These are phyloP conservation scores for Astropecten irregularis DNA, from an alignment of 53 echinoderm and acorn worm genomes.

Conservation along the genomic window DNA sequence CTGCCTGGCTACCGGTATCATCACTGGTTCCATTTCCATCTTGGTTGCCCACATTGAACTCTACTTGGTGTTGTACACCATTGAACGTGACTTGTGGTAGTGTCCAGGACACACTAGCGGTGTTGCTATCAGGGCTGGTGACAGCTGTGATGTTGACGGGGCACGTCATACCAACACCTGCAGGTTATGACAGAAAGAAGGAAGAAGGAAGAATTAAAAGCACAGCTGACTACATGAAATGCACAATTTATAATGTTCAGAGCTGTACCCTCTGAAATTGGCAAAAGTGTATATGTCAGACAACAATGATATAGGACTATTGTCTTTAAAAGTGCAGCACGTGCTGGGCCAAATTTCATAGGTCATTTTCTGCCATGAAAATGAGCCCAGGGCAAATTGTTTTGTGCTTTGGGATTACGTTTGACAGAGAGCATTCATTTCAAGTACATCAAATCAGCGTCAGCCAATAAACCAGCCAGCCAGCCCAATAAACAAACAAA, in stretches of 20 bases:
- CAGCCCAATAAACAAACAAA: too few relatives aligned
- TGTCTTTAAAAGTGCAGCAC: too few relatives aligned
- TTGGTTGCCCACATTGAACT: neutral
- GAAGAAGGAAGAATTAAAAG: neutral
- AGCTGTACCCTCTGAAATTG: too few relatives aligned
- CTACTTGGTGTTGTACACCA: neutral
- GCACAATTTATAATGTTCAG: too few relatives aligned
- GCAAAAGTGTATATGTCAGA: too few relatives aligned
- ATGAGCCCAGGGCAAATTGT: too few relatives aligned
- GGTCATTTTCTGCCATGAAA: too few relatives aligned
- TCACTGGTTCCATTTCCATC: neutral
- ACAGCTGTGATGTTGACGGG: neutral
- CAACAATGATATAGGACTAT: too few relatives aligned
- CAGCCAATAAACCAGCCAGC: neutral
- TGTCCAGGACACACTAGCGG: neutral
- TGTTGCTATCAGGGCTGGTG: neutral
- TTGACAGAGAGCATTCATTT: too few relatives aligned
- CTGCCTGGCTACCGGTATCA: neutral
- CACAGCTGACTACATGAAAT: too few relatives aligned
- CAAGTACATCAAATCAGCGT: neutral
- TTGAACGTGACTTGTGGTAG: neutral
- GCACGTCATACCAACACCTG: neutral
- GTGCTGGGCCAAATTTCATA: too few relatives aligned
- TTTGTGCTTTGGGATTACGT: too few relatives aligned
- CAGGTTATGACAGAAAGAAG: neutral